phyloP scores from a whole-genome alignment of 2,888 invertebrate species.

The Leptothorax acervorum region DNA sequence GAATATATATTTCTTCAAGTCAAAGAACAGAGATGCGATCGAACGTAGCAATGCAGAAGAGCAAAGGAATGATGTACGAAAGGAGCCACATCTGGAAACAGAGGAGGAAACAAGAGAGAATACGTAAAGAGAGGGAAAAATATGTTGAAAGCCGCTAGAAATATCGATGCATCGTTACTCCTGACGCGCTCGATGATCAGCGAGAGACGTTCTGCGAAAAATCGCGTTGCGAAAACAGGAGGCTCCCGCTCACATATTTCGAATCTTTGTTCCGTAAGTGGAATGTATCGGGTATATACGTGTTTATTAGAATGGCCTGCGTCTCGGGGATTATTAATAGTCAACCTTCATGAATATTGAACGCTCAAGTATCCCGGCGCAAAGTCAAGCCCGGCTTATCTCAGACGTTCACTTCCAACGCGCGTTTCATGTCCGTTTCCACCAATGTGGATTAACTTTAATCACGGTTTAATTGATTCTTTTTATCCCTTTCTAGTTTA shows the following conservation, averaged over 20 bases:
- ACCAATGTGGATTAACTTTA: too few species aligned
- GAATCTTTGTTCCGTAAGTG: constrained; percentile 44
- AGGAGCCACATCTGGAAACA: background rate
- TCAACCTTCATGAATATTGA: constrained; percentile 84
- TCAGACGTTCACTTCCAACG: constrained; percentile 51
- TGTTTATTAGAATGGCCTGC: constrained; percentile 79
- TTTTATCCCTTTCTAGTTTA: too few species aligned
- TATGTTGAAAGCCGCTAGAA: constrained; percentile 1
- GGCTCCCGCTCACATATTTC: constrained; percentile 15
- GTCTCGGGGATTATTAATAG: constrained; percentile 82
- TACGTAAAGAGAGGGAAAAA: background rate
- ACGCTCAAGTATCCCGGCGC: constrained; percentile 79
- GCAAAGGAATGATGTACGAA: background rate
- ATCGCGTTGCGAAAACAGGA: constrained; percentile 4
- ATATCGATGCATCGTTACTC: constrained; percentile 26
- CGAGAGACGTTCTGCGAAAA: constrained; percentile 9
- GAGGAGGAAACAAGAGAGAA: background rate
- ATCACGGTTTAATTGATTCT: too few species aligned
- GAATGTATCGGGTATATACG: constrained; percentile 36
- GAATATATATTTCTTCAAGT: background rate
- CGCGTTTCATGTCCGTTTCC: background rate
- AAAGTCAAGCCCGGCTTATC: constrained; percentile 58
- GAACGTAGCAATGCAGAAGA: background rate
- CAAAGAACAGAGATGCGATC: background rate
- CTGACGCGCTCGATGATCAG: background rate